Evolutionary conservation across 2,797 vertebrate species (phyloP).

Genomic region (Sylvilagus floridanus): DNA sequence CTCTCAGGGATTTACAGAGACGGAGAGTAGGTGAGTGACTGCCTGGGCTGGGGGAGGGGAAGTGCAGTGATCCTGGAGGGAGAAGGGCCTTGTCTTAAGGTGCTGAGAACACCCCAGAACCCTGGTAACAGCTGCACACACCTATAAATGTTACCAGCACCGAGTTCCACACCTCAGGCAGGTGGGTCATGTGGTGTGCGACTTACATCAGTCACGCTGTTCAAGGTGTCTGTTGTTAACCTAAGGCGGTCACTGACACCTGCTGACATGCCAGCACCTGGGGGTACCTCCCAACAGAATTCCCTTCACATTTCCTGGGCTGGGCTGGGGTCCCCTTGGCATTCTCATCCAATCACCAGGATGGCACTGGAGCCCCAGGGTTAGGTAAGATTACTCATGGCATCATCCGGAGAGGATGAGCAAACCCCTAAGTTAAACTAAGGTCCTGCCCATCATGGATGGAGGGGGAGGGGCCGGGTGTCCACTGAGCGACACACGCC

Average conservation of each 20-base stretch:
- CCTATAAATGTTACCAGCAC: background rate
- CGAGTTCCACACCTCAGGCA: background rate
- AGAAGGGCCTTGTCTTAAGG: background rate
- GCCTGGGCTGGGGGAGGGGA: background rate
- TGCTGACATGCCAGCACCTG: background rate
- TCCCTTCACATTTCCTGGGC: background rate
- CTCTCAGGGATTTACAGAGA: background rate
- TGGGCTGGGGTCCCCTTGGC: background rate
- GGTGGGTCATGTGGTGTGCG: background rate
- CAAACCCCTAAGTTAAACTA: conserved; percentile 29
- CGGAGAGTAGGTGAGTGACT: background rate
- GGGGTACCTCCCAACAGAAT: background rate
- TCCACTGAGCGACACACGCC: background rate
- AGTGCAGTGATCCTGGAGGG: background rate
- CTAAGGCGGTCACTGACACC: background rate
- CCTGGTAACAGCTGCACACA: background rate
- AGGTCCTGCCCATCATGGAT: background rate
- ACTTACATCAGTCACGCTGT: background rate
- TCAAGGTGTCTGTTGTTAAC: background rate
- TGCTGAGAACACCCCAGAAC: background rate
- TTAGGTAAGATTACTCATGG: background rate
- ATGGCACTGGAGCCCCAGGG: background rate
- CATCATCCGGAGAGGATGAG: background rate
- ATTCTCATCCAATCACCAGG: background rate
- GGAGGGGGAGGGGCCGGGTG: background rate